Evolutionary conservation across 2,797 vertebrate species (phyloP).

Genomic region (Dryobates pubescens): DNA sequence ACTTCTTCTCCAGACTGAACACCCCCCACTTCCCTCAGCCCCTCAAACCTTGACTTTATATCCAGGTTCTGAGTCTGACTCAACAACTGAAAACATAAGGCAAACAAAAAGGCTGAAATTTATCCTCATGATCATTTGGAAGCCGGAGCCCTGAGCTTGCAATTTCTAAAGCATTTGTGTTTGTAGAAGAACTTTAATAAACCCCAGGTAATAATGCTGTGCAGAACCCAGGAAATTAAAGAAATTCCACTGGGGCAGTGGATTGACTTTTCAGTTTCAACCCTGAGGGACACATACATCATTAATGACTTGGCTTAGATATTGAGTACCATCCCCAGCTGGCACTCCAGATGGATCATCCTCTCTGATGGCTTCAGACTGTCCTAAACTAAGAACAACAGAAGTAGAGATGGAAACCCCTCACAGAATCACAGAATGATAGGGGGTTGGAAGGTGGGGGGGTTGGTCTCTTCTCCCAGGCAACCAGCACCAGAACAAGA

Average conservation of each 20-base stretch:
- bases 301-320: constrained; percentile 40
- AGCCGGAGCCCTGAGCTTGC: background rate
- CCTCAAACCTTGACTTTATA: background rate
- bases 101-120: background rate
- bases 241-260: constrained; percentile 4
- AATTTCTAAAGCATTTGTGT: background rate
- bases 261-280: constrained; percentile 20
- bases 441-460: no score
- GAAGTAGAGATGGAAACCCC: background rate
- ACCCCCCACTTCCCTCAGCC: no score
- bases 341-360: constrained; percentile 11
- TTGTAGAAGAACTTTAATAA: constrained; percentile 34
- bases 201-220: constrained; percentile 8
- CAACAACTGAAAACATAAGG: background rate
- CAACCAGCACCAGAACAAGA: no score
- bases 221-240: constrained; percentile 64
- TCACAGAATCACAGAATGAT: no score
- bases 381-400: background rate
- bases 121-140: constrained; percentile 7
- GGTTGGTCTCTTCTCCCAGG: no score
- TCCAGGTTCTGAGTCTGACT: background rate
- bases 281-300: constrained; percentile 39
- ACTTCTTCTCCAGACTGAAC: no score
- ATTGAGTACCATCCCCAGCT: constrained; percentile 30
- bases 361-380: background rate